A percentile compares a stretch with the other conserved stretches of the same genome.
These are phyloP conservation scores for Perognathus longimembris DNA, from an alignment of 2,113 vertebrate genomes.

Conservation along the genomic window DNA sequence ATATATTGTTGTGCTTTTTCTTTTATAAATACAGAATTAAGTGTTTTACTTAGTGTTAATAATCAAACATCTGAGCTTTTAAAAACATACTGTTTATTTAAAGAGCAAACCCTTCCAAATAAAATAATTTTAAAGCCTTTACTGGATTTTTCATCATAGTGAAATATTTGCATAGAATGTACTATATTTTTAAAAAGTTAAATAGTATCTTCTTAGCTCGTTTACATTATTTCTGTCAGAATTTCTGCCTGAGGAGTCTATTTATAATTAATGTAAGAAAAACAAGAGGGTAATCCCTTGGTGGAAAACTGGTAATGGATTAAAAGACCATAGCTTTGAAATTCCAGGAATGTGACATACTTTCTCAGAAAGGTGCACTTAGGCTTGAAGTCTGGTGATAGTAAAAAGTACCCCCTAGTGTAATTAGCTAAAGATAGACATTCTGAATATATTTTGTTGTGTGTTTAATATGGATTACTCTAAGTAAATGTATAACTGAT, in stretches of 20 bases:
- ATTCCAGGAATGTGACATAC: conserved; percentile 77
- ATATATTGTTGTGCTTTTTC: conserved; percentile 32
- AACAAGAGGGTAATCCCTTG: conserved; percentile 81
- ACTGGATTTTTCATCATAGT: conserved; percentile 58
- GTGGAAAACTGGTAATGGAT: conserved; percentile 80
- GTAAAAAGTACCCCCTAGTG: conserved; percentile 54
- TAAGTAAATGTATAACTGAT: conserved; percentile 43
- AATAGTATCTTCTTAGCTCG: conserved; percentile 72
- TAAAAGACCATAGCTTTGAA: conserved; percentile 77
- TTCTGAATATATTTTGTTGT: conserved; percentile 32
- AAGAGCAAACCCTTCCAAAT: conserved; percentile 61
- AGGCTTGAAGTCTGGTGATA: conserved; percentile 52
- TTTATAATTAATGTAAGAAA: conserved; percentile 87
- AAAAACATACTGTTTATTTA: conserved; percentile 74
- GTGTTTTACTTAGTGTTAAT: conserved; percentile 49
- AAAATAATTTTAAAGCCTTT: conserved; percentile 67
- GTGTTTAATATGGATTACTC: conserved; percentile 38
- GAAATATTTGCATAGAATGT: conserved; percentile 24
- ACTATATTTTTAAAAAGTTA: conserved; percentile 76
- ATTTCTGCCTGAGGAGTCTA: conserved; percentile 81
- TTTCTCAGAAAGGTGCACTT: conserved; percentile 74
- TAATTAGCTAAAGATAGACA: conserved; percentile 65
- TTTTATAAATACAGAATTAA: conserved; percentile 43
- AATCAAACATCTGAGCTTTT: conserved; percentile 64
- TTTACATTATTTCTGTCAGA: conserved; percentile 82